phyloP scores from a whole-genome alignment of 1,140 invertebrate species.

The Zaprionus kolodkinae region DNA sequence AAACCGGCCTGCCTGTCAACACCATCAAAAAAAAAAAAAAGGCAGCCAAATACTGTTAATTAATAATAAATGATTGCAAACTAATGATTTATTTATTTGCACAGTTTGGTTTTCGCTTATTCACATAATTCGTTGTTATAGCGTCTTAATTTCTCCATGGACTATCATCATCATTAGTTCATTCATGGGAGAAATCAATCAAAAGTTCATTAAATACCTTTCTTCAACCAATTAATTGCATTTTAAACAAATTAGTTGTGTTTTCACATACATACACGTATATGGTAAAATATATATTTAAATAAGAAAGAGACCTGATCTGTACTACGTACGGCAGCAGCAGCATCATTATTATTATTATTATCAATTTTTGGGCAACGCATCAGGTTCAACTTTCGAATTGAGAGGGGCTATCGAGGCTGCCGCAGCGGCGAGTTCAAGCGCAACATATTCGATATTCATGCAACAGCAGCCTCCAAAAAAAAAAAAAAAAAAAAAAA shows the following conservation, averaged over 20 bases:
- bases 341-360: slow-evolving; percentile 38
- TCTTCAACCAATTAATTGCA: slow-evolving; percentile 37
- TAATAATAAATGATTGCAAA: slow-evolving; percentile 11
- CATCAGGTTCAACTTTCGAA: slow-evolving; percentile 63
- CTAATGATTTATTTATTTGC: slow-evolving; percentile 24
- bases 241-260: slow-evolving; percentile 34
- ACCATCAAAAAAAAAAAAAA: not conserved
- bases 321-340: slow-evolving; percentile 19
- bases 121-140: slow-evolving; percentile 7
- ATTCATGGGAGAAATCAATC: slow-evolving; percentile 37
- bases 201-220: slow-evolving; percentile 42
- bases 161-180: slow-evolving; percentile 29
- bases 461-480: slow-evolving; percentile 72
- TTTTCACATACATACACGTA: slow-evolving; percentile 3
- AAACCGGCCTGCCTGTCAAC: not conserved
- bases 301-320: slow-evolving; percentile 28
- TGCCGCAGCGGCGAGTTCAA: slow-evolving; percentile 58
- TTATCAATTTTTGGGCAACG: slow-evolving; percentile 15
- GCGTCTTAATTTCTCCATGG: slow-evolving; percentile 14
- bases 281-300: slow-evolving; percentile 12
- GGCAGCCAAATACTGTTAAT: not conserved
- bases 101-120: slow-evolving; percentile 7
- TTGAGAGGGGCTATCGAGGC: slow-evolving; percentile 38
- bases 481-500: slow-evolving; percentile 4
- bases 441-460: slow-evolving; percentile 63